A percentile compares a stretch with the other conserved stretches of the same genome.
Conservation (phyloP, 2,797 vertebrate species). For the Mergus octosetaceus region DNA sequence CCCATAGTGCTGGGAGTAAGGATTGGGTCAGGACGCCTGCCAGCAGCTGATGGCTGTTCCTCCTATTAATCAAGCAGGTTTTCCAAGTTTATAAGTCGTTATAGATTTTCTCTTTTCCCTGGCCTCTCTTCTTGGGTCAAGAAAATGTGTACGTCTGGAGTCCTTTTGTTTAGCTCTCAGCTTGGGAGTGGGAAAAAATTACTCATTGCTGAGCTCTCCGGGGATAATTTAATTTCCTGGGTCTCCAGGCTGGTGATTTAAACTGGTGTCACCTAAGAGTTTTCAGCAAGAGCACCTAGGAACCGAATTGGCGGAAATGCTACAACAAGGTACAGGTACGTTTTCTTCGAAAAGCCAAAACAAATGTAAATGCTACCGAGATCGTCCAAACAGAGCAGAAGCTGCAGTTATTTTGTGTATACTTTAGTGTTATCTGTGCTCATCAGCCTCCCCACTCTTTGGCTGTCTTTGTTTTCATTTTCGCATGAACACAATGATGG, state of each 20-base stretch:
- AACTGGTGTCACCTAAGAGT: not conserved
- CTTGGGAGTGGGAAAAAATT: conserved; percentile 47
- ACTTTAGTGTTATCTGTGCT: conserved; percentile 44
- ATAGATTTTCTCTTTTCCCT: not conserved
- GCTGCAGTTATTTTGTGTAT: not conserved
- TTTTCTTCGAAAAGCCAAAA: not conserved
- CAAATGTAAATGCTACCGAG: not conserved
- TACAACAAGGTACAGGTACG: not conserved
- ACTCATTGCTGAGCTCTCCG: not conserved
- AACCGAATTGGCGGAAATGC: not conserved
- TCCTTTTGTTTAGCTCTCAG: conserved; percentile 58
- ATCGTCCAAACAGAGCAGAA: not conserved
- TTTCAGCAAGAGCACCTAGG: not conserved
- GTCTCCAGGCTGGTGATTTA: not conserved
- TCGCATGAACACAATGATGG: conserved; percentile 66
- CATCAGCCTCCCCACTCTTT: conserved; percentile 45
- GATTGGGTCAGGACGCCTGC: not conserved
- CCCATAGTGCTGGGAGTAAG: not conserved
- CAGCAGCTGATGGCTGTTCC: not conserved
- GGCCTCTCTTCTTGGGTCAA: conserved; percentile 31
- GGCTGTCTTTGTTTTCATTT: conserved; percentile 68
- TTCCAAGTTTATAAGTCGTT: conserved; percentile 40
- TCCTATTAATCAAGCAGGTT: conserved; percentile 7
- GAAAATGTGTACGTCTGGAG: conserved; percentile 56
- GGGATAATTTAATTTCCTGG: conserved; percentile 14